phyloP scores from a whole-genome alignment of 2,888 invertebrate genomes.

The Metopia argyrocephala region DNA sequence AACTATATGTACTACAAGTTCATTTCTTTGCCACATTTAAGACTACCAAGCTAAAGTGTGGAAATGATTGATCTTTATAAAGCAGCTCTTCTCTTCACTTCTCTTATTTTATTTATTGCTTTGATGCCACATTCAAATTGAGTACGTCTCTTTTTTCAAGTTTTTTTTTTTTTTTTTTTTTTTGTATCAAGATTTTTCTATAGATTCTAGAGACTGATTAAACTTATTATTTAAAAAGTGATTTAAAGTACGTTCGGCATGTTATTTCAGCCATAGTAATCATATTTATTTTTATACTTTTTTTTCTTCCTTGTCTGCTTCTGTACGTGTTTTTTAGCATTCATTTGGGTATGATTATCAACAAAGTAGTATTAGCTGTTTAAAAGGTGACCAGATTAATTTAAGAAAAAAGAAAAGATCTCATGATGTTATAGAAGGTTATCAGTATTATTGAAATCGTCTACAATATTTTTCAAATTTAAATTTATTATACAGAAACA shows the following conservation, averaged over 20 bases:
- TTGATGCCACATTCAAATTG: constrained; percentile 52
- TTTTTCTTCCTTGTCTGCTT: neutral
- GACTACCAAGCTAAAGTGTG: constrained; percentile 66
- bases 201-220: constrained; percentile 61
- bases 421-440: constrained; percentile 37
- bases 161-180: constrained; percentile 1
- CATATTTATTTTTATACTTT: neutral
- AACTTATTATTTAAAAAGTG: constrained; percentile 65
- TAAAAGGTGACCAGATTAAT: constrained; percentile 40
- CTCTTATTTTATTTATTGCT: constrained; percentile 59
- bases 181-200: constrained; percentile 46
- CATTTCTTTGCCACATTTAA: constrained; percentile 18
- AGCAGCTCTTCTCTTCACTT: constrained; percentile 28
- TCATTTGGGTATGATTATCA: constrained; percentile 29
- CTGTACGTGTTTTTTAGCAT: neutral
- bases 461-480: constrained; percentile 36
- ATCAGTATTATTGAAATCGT: constrained; percentile 48
- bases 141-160: neutral
- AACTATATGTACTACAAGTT: neutral
- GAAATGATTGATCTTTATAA: constrained; percentile 72
- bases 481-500: constrained; percentile 27
- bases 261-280: neutral
- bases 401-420: neutral
- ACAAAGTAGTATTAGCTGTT: constrained; percentile 26
- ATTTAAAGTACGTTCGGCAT: constrained; percentile 59